These are phyloP conservation scores for Valencia hispanica DNA, from an alignment of 2,797 vertebrate genomes.

Conservation along the genomic window DNA sequence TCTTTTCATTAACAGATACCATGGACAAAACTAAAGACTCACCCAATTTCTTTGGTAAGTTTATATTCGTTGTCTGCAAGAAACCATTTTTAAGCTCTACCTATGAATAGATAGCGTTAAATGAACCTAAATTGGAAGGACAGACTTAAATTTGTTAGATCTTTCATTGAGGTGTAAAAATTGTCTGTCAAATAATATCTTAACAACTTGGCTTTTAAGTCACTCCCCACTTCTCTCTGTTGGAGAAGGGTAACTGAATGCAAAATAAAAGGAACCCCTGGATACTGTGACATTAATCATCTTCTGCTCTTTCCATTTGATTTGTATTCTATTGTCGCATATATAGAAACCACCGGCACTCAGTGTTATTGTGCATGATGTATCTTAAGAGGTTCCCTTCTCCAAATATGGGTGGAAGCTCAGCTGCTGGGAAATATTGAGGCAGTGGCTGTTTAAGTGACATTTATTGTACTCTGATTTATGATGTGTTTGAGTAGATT, in stretches of 20 bases:
- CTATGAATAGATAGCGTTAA: not conserved
- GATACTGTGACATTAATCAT: not conserved
- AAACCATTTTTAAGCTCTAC: not conserved
- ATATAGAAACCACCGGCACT: not conserved
- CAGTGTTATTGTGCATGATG: not conserved
- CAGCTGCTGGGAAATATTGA: too few relatives aligned
- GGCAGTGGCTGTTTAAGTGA: too few relatives aligned
- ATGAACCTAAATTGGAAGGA: not conserved
- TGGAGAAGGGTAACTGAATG: not conserved
- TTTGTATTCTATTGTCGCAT: not conserved
- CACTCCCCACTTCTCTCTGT: not conserved
- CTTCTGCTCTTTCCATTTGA: not conserved
- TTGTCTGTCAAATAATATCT: not conserved
- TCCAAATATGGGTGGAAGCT: not conserved
- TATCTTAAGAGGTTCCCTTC: not conserved
- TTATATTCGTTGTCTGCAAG: constrained; percentile 3
- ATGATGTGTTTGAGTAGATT: not conserved
- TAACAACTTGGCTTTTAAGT: not conserved
- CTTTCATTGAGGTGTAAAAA: not conserved
- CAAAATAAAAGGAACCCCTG: not conserved
- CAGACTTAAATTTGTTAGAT: not conserved
- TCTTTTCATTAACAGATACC: constrained; percentile 86
- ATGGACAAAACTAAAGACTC: constrained; percentile 98
- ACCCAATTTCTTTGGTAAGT: constrained; percentile 95
- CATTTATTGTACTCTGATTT: not conserved